Evolutionary conservation across 2,113 vertebrate species (phyloP).

Genomic region (Grus americana): DNA sequence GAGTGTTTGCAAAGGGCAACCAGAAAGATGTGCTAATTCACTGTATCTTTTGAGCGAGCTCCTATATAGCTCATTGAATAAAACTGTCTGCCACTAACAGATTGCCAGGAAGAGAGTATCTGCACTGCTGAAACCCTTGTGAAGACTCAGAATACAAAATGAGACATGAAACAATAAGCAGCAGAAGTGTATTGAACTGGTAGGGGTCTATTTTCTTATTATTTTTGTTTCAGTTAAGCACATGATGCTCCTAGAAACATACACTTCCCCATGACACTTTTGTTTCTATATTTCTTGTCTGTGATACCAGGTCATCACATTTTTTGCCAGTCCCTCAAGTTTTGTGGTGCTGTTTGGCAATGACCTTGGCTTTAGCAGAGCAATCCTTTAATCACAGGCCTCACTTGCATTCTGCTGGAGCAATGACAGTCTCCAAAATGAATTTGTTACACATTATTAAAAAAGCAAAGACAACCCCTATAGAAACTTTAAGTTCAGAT

Average conservation of each 20-base stretch:
- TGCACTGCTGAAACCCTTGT: background rate
- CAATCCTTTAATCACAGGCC: background rate
- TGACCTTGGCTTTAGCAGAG: background rate
- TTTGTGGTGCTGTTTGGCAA: background rate
- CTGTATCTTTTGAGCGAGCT: background rate
- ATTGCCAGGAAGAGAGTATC: background rate
- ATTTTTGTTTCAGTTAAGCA: background rate
- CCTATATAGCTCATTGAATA: background rate
- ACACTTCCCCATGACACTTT: background rate
- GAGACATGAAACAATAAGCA: background rate
- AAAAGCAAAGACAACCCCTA: background rate
- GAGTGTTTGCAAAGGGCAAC: background rate
- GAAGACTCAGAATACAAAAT: background rate
- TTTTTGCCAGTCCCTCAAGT: background rate
- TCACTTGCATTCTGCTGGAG: background rate
- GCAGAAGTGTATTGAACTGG: background rate
- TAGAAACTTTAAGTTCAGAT: background rate
- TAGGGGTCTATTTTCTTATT: background rate
- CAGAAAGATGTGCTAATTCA: background rate
- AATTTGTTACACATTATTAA: background rate
- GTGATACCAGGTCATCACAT: background rate
- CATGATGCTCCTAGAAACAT: background rate
- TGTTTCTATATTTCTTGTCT: background rate
- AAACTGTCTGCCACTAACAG: background rate
- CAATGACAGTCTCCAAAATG: background rate